Conservation (phyloP, 1,140 invertebrate species). For the Drosophila elegans region DNA sequence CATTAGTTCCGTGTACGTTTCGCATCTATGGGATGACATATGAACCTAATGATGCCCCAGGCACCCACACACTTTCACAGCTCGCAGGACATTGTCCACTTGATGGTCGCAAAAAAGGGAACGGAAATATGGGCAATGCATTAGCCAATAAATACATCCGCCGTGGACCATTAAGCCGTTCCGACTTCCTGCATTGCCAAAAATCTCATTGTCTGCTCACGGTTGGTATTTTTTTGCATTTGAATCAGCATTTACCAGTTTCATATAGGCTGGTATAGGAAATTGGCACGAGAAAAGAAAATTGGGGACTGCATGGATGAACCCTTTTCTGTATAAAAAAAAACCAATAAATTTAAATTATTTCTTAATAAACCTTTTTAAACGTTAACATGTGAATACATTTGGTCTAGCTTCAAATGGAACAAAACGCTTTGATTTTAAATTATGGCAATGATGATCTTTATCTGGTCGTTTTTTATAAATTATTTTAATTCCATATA, state of each 20-base stretch:
- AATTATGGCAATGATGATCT: no score
- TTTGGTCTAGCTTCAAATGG: no score
- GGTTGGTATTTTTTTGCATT: not conserved
- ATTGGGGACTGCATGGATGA: not conserved
- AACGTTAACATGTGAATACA: no score
- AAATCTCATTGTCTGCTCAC: slow-evolving; percentile 3
- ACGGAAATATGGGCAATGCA: slow-evolving; percentile 32
- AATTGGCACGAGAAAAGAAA: not conserved
- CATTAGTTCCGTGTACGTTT: slow-evolving; percentile 66
- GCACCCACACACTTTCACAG: not conserved
- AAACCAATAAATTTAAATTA: not conserved
- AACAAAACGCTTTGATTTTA: no score
- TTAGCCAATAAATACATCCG: slow-evolving; percentile 44
- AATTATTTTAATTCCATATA: no score
- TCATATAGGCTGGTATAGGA: not conserved
- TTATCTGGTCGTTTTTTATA: no score
- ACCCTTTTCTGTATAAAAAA: not conserved
- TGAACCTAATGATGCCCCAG: slow-evolving; percentile 71
- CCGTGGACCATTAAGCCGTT: slow-evolving; percentile 29
- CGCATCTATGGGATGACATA: slow-evolving; percentile 60
- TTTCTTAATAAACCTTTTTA: not conserved
- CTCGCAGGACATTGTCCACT: slow-evolving; percentile 47
- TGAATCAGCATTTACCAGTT: not conserved
- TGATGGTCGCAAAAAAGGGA: slow-evolving; percentile 33
- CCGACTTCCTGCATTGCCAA: slow-evolving; percentile 27